Conservation (phyloP, 2,888 invertebrate genomes). For the Polyommatus iphigenia region DNA sequence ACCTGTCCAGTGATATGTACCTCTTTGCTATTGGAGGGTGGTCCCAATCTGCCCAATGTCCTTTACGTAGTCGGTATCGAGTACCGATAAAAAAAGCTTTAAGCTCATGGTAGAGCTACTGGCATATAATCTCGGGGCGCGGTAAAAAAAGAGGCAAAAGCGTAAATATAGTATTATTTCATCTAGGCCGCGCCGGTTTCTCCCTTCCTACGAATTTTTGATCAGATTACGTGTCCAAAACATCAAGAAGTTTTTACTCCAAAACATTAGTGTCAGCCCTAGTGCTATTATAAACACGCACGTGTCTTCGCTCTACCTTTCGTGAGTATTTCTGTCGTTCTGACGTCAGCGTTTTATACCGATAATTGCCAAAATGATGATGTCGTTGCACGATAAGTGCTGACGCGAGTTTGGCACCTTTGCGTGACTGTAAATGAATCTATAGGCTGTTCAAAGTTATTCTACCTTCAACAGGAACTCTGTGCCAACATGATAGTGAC, state of each 20-base stretch:
- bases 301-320: not conserved
- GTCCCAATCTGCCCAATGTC: too few relatives aligned
- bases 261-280: not conserved
- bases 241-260: not conserved
- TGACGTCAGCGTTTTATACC: not conserved
- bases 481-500: not conserved
- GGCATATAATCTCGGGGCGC: too few relatives aligned
- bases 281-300: not conserved
- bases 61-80: too few relatives aligned
- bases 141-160: too few relatives aligned
- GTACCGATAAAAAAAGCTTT: too few relatives aligned
- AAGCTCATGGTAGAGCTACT: too few relatives aligned
- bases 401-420: not conserved
- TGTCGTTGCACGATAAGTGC: not conserved
- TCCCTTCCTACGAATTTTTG: too few relatives aligned
- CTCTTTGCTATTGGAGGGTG: too few relatives aligned
- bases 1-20: too few relatives aligned
- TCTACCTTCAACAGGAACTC: not conserved
- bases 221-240: too few relatives aligned
- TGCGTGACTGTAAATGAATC: not conserved
- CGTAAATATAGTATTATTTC: too few relatives aligned
- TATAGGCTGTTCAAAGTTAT: not conserved
- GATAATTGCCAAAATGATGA: conserved; percentile 12
- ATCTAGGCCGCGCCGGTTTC: too few relatives aligned
- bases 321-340: not conserved